phyloP scores from a whole-genome alignment of 2,888 invertebrate genomes.

The Phasia obesa region DNA sequence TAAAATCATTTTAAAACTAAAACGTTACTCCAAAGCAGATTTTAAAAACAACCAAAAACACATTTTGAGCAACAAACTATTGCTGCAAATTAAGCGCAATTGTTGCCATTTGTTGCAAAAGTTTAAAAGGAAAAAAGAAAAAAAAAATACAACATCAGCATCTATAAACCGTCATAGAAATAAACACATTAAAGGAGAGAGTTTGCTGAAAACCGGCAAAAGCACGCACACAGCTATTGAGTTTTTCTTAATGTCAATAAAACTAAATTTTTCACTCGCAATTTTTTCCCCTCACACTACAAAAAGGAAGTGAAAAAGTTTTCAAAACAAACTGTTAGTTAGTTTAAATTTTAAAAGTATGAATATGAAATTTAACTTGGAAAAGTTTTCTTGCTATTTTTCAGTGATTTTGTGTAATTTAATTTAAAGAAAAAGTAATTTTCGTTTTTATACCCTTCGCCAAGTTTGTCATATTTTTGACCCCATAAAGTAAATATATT shows the following conservation, averaged over 20 bases:
- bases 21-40: neutral
- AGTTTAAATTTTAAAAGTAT: constrained; percentile 33
- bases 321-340: constrained; percentile 13
- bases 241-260: neutral
- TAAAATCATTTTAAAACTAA: constrained; percentile 14
- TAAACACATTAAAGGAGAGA: constrained; percentile 28
- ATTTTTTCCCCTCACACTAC: neutral
- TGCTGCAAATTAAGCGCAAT: constrained; percentile 60
- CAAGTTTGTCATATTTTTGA: too few species aligned
- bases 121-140: neutral
- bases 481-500: too few species aligned
- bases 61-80: constrained; percentile 24
- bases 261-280: neutral
- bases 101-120: constrained; percentile 49
- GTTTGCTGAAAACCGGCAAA: neutral
- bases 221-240: constrained; percentile 56
- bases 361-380: constrained; percentile 31
- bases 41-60: constrained; percentile 19
- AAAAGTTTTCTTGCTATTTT: too few species aligned
- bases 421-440: too few species aligned
- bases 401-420: too few species aligned
- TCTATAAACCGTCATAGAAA: constrained; percentile 12
- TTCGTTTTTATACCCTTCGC: too few species aligned
- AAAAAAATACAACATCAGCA: constrained; percentile 3
- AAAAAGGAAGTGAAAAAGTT: constrained; percentile 7